Conservation (phyloP, 2,888 invertebrate species). For the Creontiades dilutus region DNA sequence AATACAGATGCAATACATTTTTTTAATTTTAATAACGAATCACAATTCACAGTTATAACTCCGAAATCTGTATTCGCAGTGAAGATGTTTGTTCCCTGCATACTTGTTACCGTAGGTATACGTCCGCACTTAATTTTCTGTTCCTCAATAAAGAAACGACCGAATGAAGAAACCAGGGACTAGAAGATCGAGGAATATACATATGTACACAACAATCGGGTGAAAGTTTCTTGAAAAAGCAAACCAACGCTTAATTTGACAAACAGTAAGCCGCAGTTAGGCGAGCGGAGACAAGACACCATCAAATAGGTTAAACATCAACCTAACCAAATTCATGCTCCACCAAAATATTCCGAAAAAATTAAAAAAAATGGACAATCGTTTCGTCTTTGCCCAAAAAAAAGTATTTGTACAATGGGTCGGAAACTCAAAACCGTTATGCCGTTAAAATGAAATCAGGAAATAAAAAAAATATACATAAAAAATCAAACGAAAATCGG, state of each 20-base stretch:
- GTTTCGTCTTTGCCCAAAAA: neutral
- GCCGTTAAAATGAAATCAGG: slow-evolving; percentile 1
- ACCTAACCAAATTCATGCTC: slow-evolving; percentile 12
- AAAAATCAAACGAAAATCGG: neutral
- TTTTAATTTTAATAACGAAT: too few species aligned
- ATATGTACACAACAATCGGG: neutral
- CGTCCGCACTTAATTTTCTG: too few species aligned
- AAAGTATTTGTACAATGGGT: neutral
- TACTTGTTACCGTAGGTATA: too few species aligned
- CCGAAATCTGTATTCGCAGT: too few species aligned
- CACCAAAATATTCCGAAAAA: neutral
- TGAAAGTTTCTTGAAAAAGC: neutral
- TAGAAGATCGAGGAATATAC: neutral
- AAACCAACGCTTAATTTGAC: neutral
- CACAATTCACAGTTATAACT: too few species aligned
- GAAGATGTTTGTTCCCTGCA: too few species aligned
- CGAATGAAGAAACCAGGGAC: too few species aligned
- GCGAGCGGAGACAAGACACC: neutral
- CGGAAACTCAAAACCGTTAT: neutral
- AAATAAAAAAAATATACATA: slow-evolving; percentile 33
- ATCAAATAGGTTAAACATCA: neutral
- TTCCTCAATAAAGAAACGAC: too few species aligned
- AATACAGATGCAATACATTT: too few species aligned
- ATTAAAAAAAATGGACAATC: neutral
- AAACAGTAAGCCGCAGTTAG: slow-evolving; percentile 35